Conservation (phyloP, 2,888 invertebrate species). For the Orthonychiurus folsomi region DNA sequence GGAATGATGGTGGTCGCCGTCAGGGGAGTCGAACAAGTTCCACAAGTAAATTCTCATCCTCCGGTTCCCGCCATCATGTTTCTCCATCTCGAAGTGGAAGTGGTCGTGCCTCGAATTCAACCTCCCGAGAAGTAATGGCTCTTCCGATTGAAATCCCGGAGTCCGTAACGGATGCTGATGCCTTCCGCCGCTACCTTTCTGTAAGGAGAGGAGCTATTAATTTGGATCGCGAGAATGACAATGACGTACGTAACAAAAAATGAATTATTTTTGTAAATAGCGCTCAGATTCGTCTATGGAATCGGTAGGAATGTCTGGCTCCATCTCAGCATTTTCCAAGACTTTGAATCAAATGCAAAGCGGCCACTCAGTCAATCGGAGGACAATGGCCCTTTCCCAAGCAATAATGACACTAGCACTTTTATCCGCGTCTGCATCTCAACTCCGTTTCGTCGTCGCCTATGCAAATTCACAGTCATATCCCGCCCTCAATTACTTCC, state of each 20-base stretch:
- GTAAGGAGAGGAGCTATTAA: constrained; percentile 33
- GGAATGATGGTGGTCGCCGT: no score
- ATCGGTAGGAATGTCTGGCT: constrained; percentile 18
- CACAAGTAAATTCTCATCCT: background rate
- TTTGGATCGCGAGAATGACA: background rate
- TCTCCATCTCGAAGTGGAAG: background rate
- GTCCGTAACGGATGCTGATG: constrained; percentile 29
- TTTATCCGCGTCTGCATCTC: constrained; percentile 38
- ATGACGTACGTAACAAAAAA: constrained; percentile 10
- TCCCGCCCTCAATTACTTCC: constrained; percentile 38
- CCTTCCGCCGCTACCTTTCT: constrained; percentile 36
- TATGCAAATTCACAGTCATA: constrained; percentile 36
- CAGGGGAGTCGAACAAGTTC: no score
- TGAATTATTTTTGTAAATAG: constrained; percentile 10
- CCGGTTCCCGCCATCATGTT: background rate
- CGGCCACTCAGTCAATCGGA: constrained; percentile 13
- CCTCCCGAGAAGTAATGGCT: constrained; percentile 26
- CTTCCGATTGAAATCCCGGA: constrained; percentile 38
- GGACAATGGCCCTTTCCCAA: constrained; percentile 32
- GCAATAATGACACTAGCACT: constrained; percentile 39
- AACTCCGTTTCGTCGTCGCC: constrained; percentile 36
- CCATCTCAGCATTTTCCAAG: background rate
- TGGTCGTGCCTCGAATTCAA: background rate
- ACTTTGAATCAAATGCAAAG: background rate
- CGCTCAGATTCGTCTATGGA: constrained; percentile 18